phyloP scores from a whole-genome alignment of 2,797 vertebrate genomes.

The Amniataba percoides region DNA sequence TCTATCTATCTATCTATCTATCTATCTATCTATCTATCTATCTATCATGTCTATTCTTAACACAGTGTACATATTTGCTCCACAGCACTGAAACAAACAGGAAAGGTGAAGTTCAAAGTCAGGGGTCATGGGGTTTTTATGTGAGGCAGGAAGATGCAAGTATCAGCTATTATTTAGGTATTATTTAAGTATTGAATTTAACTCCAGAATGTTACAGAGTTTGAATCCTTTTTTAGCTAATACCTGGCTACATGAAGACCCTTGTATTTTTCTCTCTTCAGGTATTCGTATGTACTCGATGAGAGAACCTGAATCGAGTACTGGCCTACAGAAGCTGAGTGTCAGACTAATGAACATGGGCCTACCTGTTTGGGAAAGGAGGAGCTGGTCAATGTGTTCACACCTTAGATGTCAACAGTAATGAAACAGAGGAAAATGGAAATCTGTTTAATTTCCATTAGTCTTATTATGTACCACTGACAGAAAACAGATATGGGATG shows the following conservation, averaged over 20 bases:
- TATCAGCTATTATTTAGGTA: too few relatives aligned
- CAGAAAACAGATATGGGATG: not conserved
- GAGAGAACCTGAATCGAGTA: slow-evolving; percentile 77
- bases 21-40: too few relatives aligned
- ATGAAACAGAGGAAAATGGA: not conserved
- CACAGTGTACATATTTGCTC: too few relatives aligned
- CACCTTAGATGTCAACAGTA: slow-evolving; percentile 32
- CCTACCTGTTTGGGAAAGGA: slow-evolving; percentile 55
- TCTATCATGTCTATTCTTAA: too few relatives aligned
- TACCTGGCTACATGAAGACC: not conserved
- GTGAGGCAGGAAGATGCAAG: too few relatives aligned
- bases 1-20: too few relatives aligned
- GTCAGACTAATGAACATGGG: slow-evolving; percentile 24
- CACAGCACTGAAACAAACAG: too few relatives aligned
- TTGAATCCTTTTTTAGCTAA: too few relatives aligned
- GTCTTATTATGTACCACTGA: not conserved
- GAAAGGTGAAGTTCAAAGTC: too few relatives aligned
- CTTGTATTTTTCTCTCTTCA: slow-evolving; percentile 25
- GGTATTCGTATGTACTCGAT: slow-evolving; percentile 64
- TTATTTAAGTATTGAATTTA: too few relatives aligned
- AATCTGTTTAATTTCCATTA: not conserved
- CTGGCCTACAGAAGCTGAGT: slow-evolving; percentile 64
- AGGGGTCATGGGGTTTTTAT: too few relatives aligned
- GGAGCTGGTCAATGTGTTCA: slow-evolving; percentile 37
- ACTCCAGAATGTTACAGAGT: too few relatives aligned